Base-by-base conservation (phyloP, 1,140 invertebrate species). In the Orussus abietinus region DNA sequence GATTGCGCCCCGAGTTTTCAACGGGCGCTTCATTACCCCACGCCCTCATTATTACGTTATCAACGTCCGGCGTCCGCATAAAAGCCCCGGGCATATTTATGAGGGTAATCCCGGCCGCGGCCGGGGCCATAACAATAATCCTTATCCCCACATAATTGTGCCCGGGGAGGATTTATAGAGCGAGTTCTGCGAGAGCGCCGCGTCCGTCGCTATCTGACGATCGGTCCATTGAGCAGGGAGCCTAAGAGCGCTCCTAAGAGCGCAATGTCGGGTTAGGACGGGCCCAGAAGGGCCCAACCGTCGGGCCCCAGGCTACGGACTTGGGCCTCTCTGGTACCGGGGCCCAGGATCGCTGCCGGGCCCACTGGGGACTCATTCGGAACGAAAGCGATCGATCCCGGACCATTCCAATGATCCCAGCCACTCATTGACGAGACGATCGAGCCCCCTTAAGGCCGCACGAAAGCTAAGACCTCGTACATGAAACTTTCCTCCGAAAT, bases 141-240 rank as follows among this genome's bases (percentile, higher is more conserved):
- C 58, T 62, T 52, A 63, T 59, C 54, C 53, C 47, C 54, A 55
- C 52, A 66, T 66, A 66, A 67, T 67, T 67, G 64, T 63, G 58
- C 61, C 56, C 55, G 51, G 49, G 48, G 48, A 66, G 59, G 59
- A 66, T 67, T 67, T 66, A 66, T 67, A 64, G 64, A 53, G 59
- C 56, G 51, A 32, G 31, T 9, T 32, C 22, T 7, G 14, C 7
- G 7, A 7, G 31, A 25, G 22, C n/a, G 22, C 30, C n/a, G n/a
- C n/a, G n/a, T n/a, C 13, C 45, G 38, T 42, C 39, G 35, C 45
- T 42, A 42, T 47, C 45, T 47, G 42, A 47, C 38, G 38, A 47
- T 47, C 45, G 41, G n/a, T 35, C 39, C 38, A 47, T 47, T 47
- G 45, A 47, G 45, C 28, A 35, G 39, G 38, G 19, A 32, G 6